A percentile compares a stretch with the other conserved stretches of the same genome.
These are phyloP conservation scores for Colossoma macropomum DNA, from an alignment of 2,113 vertebrate species.

Conservation along the genomic window DNA sequence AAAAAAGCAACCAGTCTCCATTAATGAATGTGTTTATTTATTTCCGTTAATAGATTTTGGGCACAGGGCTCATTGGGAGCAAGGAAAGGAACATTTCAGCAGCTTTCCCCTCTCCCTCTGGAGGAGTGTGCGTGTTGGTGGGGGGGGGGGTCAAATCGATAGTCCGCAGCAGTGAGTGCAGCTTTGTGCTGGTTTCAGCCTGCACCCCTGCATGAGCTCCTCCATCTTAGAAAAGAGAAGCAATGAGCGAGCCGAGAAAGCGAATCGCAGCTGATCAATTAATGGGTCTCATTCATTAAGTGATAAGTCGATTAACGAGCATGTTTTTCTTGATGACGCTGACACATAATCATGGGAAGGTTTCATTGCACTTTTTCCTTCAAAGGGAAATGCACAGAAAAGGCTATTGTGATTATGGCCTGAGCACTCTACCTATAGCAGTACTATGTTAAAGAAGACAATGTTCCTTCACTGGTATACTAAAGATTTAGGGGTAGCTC, in stretches of 20 bases:
- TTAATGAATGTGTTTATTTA: conserved; percentile 73
- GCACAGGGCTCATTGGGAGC: conserved; percentile 57
- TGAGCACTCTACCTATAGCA: neutral
- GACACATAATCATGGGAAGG: conserved; percentile 57
- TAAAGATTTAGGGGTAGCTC: neutral
- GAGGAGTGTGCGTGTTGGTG: conserved; percentile 38
- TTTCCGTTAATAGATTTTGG: conserved; percentile 63
- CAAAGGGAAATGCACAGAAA: conserved; percentile 29
- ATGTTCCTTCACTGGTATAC: conserved; percentile 1
- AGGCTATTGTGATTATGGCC: conserved; percentile 36
- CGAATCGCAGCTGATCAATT: conserved; percentile 71
- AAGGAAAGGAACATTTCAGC: conserved; percentile 66
- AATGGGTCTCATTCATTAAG: conserved; percentile 75
- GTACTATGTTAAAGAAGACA: conserved; percentile 14
- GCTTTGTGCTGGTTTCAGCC: conserved; percentile 36
- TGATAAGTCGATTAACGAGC: conserved; percentile 71
- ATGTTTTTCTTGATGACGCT: conserved; percentile 66
- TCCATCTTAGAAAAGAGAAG: conserved; percentile 56
- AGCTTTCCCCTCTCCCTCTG: conserved; percentile 56
- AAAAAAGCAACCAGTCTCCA: conserved; percentile 56
- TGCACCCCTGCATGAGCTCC: conserved; percentile 29
- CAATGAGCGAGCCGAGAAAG: conserved; percentile 51
- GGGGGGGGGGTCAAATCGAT: conserved; percentile 50
- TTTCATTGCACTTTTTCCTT: conserved; percentile 39
- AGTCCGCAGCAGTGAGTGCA: conserved; percentile 37